phyloP scores from a whole-genome alignment of 2,888 invertebrate genomes.

The Hymenopus coronatus region DNA sequence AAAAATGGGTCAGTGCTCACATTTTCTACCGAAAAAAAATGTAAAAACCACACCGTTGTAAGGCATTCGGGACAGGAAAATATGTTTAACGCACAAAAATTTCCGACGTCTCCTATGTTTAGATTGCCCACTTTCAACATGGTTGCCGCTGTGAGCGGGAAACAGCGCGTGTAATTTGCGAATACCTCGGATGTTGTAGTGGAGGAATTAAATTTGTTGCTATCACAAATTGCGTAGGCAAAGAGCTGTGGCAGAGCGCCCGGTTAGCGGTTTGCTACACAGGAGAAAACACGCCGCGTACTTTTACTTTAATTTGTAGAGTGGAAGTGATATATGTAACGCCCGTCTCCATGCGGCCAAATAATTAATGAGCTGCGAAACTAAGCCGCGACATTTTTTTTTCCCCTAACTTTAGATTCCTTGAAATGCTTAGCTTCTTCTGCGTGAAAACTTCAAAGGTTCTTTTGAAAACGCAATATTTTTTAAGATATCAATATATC shows the following conservation, averaged over 20 bases:
- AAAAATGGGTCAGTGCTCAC: not conserved
- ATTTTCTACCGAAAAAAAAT: not conserved
- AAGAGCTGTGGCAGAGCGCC: slow-evolving; percentile 2
- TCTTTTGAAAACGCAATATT: not conserved
- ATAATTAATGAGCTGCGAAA: slow-evolving; percentile 4
- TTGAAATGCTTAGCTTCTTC: not conserved
- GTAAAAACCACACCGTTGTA: not conserved
- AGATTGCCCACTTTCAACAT: not conserved
- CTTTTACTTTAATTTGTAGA: slow-evolving; percentile 13
- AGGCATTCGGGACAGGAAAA: not conserved
- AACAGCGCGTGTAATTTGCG: not conserved
- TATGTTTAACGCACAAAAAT: not conserved
- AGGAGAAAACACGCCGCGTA: not conserved
- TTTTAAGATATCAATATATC: too few relatives aligned
- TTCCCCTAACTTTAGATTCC: not conserved
- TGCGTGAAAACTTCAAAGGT: not conserved
- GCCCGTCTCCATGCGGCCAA: not conserved
- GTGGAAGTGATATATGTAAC: not conserved
- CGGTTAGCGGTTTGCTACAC: slow-evolving; percentile 1
- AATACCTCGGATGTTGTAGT: not conserved
- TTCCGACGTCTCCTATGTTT: not conserved
- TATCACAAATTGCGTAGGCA: slow-evolving; percentile 1
- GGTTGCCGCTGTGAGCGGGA: not conserved
- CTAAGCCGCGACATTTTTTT: not conserved
- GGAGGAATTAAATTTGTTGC: slow-evolving; percentile 9